Evolutionary conservation across 2,797 vertebrate species (phyloP).

Genomic region (Falco cherrug): DNA sequence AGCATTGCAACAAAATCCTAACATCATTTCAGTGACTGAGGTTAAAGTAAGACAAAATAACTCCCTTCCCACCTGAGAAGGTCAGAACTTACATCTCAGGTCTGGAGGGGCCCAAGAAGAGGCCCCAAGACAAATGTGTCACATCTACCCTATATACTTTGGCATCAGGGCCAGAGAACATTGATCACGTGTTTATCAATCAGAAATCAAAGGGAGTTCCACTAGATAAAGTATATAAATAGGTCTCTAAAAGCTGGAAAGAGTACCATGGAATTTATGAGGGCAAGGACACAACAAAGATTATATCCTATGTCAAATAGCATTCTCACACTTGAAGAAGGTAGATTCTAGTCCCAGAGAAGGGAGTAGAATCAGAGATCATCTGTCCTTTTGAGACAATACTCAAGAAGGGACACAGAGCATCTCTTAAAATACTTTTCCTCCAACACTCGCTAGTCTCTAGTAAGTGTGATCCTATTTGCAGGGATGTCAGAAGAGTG

Average conservation of each 20-base stretch:
- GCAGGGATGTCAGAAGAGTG: background rate
- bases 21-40: background rate
- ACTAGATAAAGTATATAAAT: fast-evolving
- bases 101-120: background rate
- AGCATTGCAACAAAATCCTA: background rate
- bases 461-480: background rate
- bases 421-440: background rate
- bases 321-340: background rate
- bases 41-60: background rate
- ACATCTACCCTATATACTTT: background rate
- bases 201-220: background rate
- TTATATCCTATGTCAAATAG: background rate
- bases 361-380: background rate
- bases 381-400: background rate
- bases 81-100: background rate
- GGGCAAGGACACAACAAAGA: background rate
- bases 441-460: background rate
- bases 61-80: background rate
- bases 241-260: background rate
- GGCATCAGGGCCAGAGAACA: background rate
- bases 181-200: background rate
- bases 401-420: background rate
- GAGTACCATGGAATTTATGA: background rate
- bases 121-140: background rate
- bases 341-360: background rate